Evolutionary conservation across 2,797 vertebrate genomes (phyloP).

Genomic region (Macropodus opercularis): DNA sequence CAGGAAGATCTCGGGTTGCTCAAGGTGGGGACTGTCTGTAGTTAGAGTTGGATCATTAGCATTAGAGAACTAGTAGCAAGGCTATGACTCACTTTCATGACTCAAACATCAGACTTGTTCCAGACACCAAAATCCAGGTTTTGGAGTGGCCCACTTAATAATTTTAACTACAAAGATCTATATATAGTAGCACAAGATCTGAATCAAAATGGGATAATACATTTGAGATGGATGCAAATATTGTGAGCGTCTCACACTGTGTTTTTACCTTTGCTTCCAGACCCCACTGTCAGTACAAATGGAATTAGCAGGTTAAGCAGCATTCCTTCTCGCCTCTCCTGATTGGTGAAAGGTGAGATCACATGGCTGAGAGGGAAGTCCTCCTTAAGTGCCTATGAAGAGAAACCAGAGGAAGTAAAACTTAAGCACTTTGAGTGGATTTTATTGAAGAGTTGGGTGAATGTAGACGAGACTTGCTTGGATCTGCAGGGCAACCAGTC

Average conservation of each 20-base stretch:
- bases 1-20: constrained; percentile 95
- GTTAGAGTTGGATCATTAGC: too few relatives aligned
- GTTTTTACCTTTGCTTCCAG: constrained; percentile 94
- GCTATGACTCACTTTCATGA: too few relatives aligned
- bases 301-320: constrained; percentile 98
- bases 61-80: too few relatives aligned
- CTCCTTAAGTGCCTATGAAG: constrained; percentile 94
- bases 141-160: too few relatives aligned
- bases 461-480: constrained; percentile 81
- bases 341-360: constrained; percentile 99
- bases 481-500: constrained; percentile 98
- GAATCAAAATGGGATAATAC: too few relatives aligned
- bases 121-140: too few relatives aligned
- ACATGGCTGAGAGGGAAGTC: constrained; percentile 99
- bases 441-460: not conserved
- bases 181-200: not conserved
- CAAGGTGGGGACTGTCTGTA: constrained; percentile 95
- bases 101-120: too few relatives aligned
- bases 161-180: too few relatives aligned
- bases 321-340: constrained; percentile 99
- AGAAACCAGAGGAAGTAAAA: not conserved
- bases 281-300: constrained; percentile 98
- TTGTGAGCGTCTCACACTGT: too few relatives aligned
- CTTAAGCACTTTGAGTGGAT: not conserved
- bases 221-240: too few relatives aligned